phyloP scores from a whole-genome alignment of 2,113 vertebrate genomes.

The Salminus brasiliensis region DNA sequence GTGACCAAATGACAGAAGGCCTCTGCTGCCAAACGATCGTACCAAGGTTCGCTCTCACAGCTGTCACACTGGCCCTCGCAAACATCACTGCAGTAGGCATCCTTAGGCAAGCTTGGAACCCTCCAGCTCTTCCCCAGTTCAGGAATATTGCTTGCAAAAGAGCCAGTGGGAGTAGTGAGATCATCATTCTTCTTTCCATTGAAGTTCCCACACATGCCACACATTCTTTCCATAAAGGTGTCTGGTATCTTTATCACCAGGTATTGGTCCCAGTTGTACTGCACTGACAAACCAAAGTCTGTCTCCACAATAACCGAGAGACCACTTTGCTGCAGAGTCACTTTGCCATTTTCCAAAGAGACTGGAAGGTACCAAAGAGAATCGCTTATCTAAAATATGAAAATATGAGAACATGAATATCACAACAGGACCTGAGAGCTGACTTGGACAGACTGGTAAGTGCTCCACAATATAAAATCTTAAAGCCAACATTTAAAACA shows the following conservation, averaged over 20 bases:
- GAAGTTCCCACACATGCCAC: conserved; percentile 76
- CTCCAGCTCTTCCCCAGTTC: conserved; percentile 69
- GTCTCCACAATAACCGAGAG: conserved; percentile 64
- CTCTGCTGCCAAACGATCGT: background rate
- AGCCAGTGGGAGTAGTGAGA: conserved; percentile 52
- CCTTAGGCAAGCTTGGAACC: conserved; percentile 48
- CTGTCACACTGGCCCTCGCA: background rate
- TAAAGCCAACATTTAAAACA: no score
- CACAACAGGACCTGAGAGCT: background rate
- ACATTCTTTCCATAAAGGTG: conserved; percentile 49
- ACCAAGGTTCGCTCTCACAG: background rate
- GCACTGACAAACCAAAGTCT: conserved; percentile 57
- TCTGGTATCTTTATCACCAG: conserved; percentile 66
- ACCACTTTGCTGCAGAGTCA: conserved; percentile 48
- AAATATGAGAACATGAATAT: background rate
- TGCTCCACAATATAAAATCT: background rate
- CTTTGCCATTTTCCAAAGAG: conserved; percentile 24
- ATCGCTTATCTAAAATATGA: conserved; percentile 50
- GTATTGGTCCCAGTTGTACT: conserved; percentile 61
- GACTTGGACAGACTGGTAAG: background rate
- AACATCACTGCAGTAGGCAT: conserved; percentile 49
- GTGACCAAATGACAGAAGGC: background rate
- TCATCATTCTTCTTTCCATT: conserved; percentile 70
- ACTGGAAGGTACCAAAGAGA: conserved; percentile 37
- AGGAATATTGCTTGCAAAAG: fast-evolving